Percentiles rank a stretch among this genome's conserved stretches.
phyloP scores from a whole-genome alignment of 64 coral and sea anemone genomes.

The Pocillopora verrucosa region DNA sequence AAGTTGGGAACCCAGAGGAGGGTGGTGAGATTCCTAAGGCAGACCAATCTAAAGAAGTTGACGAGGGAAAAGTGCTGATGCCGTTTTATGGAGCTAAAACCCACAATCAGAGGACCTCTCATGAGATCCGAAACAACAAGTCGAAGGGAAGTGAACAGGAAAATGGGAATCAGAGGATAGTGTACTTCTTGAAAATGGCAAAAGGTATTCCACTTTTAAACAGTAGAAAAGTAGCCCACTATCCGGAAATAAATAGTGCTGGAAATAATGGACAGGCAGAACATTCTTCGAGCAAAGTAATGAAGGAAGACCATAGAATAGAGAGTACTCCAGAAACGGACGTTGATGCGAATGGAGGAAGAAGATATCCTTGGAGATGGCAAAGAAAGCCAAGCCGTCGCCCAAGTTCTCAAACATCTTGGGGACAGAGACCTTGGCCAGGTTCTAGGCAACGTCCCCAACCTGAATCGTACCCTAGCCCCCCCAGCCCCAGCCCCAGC shows the following conservation, averaged over 20 bases:
- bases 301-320: background rate
- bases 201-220: slow-evolving; percentile 43
- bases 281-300: background rate
- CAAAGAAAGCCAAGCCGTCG: background rate
- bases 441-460: background rate
- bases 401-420: background rate
- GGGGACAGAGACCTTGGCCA: background rate
- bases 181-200: slow-evolving; percentile 41
- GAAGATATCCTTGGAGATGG: background rate
- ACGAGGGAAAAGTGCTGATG: background rate
- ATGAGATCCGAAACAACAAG: background rate
- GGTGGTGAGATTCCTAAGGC: background rate
- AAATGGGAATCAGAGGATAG: slow-evolving; percentile 25
- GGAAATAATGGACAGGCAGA: background rate
- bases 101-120: background rate
- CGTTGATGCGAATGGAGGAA: background rate
- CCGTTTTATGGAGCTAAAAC: background rate
- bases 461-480: background rate
- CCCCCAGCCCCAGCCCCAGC: background rate
- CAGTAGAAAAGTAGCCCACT: background rate
- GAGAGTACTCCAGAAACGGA: background rate
- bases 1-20: background rate
- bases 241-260: background rate
- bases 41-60: background rate
- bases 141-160: slow-evolving; percentile 4